These are phyloP conservation scores for Pachydiplax longipennis DNA, from an alignment of 2,888 invertebrate genomes.

Conservation along the genomic window DNA sequence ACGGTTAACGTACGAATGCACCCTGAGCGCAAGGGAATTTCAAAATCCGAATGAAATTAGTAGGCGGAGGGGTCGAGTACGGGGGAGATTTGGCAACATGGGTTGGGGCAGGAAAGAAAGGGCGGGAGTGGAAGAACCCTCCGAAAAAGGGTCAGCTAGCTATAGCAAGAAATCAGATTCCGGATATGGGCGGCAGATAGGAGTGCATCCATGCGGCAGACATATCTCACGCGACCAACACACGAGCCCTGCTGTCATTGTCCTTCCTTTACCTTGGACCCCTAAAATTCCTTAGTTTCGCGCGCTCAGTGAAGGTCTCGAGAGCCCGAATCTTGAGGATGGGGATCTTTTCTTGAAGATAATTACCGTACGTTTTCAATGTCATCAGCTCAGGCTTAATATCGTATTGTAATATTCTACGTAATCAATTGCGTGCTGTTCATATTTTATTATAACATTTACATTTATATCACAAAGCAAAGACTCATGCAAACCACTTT, in stretches of 20 bases:
- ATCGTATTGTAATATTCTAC: no score
- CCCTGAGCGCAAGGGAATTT: neutral
- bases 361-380: no score
- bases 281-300: no score
- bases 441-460: neutral
- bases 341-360: neutral
- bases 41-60: neutral
- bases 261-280: neutral
- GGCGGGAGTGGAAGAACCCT: neutral
- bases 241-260: neutral
- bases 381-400: no score
- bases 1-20: neutral
- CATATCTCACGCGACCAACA: neutral
- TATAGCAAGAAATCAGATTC: neutral
- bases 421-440: neutral
- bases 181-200: neutral
- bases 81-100: neutral
- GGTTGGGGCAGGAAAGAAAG: neutral
- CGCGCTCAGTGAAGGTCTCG: neutral
- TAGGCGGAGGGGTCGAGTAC: neutral
- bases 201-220: neutral
- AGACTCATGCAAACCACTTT: no score
- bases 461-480: no score
- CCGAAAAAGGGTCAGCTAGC: neutral
- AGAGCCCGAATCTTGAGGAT: neutral